phyloP scores from a whole-genome alignment of 2,797 vertebrate species.

The Myotis daubentonii region DNA sequence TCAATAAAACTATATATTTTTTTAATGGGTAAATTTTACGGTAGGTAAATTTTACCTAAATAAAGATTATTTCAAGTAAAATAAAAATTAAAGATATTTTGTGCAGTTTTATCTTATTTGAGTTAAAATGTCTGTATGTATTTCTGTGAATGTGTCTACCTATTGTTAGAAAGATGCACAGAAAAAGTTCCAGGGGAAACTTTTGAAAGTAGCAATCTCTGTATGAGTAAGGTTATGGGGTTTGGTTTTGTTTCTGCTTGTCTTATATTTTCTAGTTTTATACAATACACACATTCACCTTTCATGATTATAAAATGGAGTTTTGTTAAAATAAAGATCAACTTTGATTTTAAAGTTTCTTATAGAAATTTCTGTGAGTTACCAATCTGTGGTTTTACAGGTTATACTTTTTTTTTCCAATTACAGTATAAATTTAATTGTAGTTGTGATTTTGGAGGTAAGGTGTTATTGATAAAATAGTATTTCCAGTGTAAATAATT shows the following conservation, averaged over 20 bases:
- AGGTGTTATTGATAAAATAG: constrained; percentile 32
- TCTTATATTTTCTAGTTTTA: constrained; percentile 9
- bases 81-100: neutral
- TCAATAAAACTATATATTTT: no score
- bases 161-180: neutral
- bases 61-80: neutral
- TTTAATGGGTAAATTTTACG: neutral
- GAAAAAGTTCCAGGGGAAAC: neutral
- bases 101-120: neutral
- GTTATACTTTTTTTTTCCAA: neutral
- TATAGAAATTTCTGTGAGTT: neutral
- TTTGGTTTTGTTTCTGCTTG: neutral
- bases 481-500: constrained; percentile 14
- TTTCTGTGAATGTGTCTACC: neutral
- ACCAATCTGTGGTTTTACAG: neutral
- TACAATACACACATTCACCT: neutral
- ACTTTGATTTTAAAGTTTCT: constrained; percentile 24
- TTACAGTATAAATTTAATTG: neutral
- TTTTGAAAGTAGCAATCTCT: neutral
- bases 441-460: neutral
- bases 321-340: neutral
- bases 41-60: neutral
- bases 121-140: neutral
- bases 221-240: neutral
- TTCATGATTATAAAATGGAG: neutral